Percentiles rank a stretch among this genome's conserved stretches.
phyloP scores from a whole-genome alignment of 2,113 vertebrate species.

The Zosterops pallidus region DNA sequence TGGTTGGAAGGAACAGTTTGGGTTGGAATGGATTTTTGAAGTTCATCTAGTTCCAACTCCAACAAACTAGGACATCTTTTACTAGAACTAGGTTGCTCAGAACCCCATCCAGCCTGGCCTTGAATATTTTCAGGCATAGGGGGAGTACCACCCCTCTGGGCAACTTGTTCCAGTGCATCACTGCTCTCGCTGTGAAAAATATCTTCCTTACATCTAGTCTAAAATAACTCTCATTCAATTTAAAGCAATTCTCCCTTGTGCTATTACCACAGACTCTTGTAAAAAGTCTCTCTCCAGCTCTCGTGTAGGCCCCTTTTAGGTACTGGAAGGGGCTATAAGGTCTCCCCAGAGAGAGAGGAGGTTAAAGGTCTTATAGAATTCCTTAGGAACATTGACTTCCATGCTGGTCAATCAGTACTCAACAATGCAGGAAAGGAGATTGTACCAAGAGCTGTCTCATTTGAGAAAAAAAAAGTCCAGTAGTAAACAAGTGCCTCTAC shows the following conservation, averaged over 20 bases:
- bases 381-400: background rate
- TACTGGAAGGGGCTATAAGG: background rate
- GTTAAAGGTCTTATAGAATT: background rate
- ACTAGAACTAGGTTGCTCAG: background rate
- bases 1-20: background rate
- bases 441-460: background rate
- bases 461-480: background rate
- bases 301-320: background rate
- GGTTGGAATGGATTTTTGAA: background rate
- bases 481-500: background rate
- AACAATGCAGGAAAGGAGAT: background rate
- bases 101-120: too few species aligned
- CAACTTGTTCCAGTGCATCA: background rate
- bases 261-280: background rate
- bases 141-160: background rate
- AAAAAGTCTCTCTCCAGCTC: background rate
- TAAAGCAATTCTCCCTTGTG: background rate
- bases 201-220: background rate
- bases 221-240: background rate
- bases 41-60: background rate
- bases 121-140: background rate
- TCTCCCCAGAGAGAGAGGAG: too few species aligned
- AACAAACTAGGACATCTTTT: background rate
- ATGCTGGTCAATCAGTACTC: background rate
- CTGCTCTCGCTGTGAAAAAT: background rate